Evolutionary conservation across 1,140 invertebrate genomes (phyloP).

Genomic region (Cylas formicarius): DNA sequence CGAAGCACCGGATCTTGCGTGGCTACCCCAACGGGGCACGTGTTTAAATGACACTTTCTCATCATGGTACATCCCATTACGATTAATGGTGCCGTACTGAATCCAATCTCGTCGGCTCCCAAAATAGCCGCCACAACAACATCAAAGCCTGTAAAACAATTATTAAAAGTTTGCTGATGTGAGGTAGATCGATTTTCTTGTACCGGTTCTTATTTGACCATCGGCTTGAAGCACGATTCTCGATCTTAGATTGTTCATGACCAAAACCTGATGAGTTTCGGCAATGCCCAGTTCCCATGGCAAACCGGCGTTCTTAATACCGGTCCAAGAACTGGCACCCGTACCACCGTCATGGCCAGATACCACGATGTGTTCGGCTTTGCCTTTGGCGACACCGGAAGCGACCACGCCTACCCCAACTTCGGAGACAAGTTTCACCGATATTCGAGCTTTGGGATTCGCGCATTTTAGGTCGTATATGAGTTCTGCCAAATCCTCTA

Average conservation of each 20-base stretch:
- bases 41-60: slow-evolving; percentile 99
- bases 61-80: slow-evolving; percentile 99
- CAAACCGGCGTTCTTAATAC: slow-evolving; percentile 88
- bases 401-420: slow-evolving; percentile 98
- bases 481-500: slow-evolving; percentile 96
- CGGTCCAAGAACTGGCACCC: slow-evolving; percentile 96
- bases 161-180: not conserved
- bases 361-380: slow-evolving; percentile 97
- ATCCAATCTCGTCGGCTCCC: slow-evolving; percentile 98
- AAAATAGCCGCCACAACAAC: slow-evolving; percentile 92
- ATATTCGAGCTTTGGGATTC: slow-evolving; percentile 91
- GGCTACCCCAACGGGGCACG: slow-evolving; percentile 97
- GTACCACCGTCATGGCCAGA: slow-evolving; percentile 98
- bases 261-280: slow-evolving; percentile 95
- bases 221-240: slow-evolving; percentile 92
- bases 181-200: not conserved
- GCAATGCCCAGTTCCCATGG: slow-evolving; percentile 97
- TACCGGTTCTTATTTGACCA: slow-evolving; percentile 81
- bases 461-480: slow-evolving; percentile 98
- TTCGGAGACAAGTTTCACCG: slow-evolving; percentile 97
- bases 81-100: slow-evolving; percentile 96
- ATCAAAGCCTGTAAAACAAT: slow-evolving; percentile 65
- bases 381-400: slow-evolving; percentile 96
- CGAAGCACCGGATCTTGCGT: slow-evolving; percentile 93
- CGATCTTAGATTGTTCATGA: slow-evolving; percentile 91